These are phyloP conservation scores for Manduca sexta DNA, from an alignment of 1,140 invertebrate genomes.

Conservation along the genomic window DNA sequence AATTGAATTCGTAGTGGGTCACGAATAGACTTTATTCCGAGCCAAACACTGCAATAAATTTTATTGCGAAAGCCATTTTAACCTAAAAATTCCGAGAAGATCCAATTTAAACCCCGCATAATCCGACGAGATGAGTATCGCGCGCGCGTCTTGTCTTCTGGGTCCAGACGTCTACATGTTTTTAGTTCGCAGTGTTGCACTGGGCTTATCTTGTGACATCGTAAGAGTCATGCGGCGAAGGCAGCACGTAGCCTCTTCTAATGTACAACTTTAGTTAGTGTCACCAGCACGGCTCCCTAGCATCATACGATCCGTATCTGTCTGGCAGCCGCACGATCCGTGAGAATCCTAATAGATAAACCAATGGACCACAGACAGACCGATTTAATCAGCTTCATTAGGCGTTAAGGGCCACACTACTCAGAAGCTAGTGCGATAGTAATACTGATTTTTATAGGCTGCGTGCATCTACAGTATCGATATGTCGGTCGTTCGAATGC, in stretches of 20 bases:
- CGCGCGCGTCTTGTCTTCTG: slow-evolving; percentile 11
- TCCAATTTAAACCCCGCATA: slow-evolving; percentile 61
- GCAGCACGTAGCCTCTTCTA: slow-evolving; percentile 23
- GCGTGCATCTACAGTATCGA: neutral
- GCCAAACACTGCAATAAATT: slow-evolving; percentile 58
- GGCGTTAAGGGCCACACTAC: slow-evolving; percentile 22
- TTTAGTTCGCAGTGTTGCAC: slow-evolving; percentile 3
- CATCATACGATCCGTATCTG: slow-evolving; percentile 35
- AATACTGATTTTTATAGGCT: slow-evolving; percentile 10
- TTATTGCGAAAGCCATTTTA: slow-evolving; percentile 51
- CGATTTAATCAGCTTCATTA: slow-evolving; percentile 56
- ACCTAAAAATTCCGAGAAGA: slow-evolving; percentile 63
- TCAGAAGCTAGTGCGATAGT: slow-evolving; percentile 14
- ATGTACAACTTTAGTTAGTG: slow-evolving; percentile 33
- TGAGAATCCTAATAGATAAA: slow-evolving; percentile 43
- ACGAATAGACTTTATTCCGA: slow-evolving; percentile 39
- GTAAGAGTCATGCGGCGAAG: neutral
- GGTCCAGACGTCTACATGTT: slow-evolving; percentile 4
- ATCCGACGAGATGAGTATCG: slow-evolving; percentile 55
- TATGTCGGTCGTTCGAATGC: neutral
- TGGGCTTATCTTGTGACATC: slow-evolving; percentile 7
- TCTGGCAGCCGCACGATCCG: slow-evolving; percentile 30
- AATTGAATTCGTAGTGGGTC: slow-evolving; percentile 37
- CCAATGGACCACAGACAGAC: slow-evolving; percentile 27
- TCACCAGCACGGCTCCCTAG: slow-evolving; percentile 10